These are phyloP conservation scores for Stegophylla sp. DNA, from an alignment of 2,888 invertebrate species.

Conservation along the genomic window DNA sequence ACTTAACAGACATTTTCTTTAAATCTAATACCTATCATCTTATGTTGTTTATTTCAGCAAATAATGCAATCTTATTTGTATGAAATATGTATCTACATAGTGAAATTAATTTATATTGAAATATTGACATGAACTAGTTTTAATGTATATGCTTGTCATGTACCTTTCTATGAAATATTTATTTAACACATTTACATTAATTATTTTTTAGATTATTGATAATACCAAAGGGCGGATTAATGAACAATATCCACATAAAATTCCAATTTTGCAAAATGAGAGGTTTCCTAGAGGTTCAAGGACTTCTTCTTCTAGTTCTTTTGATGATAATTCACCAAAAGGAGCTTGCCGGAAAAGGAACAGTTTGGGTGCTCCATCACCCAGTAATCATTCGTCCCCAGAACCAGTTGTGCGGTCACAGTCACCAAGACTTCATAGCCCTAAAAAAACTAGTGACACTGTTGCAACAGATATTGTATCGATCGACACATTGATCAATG, in stretches of 20 bases:
- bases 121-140: no score
- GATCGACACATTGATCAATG: constrained; percentile 45
- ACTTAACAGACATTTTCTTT: no score
- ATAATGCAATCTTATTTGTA: no score
- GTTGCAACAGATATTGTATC: constrained; percentile 37
- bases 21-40: no score
- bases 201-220: constrained; percentile 45
- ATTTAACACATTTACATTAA: background rate
- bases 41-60: no score
- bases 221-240: constrained; percentile 50
- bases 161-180: no score
- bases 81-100: no score
- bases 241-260: constrained; percentile 52
- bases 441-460: constrained; percentile 26
- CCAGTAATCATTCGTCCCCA: constrained; percentile 27
- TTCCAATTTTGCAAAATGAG: constrained; percentile 49
- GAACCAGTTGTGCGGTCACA: constrained; percentile 33
- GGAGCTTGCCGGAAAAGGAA: constrained; percentile 34
- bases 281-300: constrained; percentile 18
- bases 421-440: constrained; percentile 39
- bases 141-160: no score
- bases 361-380: constrained; percentile 41
- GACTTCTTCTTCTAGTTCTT: constrained; percentile 31
- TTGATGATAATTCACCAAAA: constrained; percentile 40
- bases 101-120: no score